Conservation (phyloP, 2,888 invertebrate species). For the Plagodis pulveraria region DNA sequence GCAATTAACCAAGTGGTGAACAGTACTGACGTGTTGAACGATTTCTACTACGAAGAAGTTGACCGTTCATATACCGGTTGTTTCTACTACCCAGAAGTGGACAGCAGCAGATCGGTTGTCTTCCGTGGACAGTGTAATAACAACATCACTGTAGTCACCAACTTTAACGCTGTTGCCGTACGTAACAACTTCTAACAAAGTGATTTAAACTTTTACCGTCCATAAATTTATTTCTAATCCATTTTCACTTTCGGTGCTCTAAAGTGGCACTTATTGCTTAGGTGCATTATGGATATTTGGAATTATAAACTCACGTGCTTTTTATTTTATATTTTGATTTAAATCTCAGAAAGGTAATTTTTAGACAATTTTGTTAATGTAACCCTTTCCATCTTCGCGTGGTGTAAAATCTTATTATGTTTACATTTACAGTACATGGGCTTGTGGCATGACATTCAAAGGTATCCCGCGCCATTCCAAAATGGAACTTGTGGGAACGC, state of each 20-base stretch:
- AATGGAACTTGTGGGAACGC: slow-evolving; percentile 62
- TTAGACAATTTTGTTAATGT: background rate
- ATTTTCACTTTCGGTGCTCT: no score
- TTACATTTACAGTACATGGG: slow-evolving; percentile 51
- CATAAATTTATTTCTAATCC: no score
- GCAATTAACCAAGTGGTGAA: slow-evolving; percentile 38
- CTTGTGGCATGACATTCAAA: slow-evolving; percentile 61
- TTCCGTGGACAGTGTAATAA: slow-evolving; percentile 56
- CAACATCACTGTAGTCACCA: slow-evolving; percentile 55
- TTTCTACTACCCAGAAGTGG: slow-evolving; percentile 51
- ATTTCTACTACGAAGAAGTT: slow-evolving; percentile 45
- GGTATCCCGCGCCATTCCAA: slow-evolving; percentile 59
- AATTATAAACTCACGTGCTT: background rate
- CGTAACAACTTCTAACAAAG: slow-evolving; percentile 28
- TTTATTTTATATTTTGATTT: background rate
- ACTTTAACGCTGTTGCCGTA: slow-evolving; percentile 49
- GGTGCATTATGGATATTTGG: no score
- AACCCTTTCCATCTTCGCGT: background rate
- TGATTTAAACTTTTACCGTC: no score
- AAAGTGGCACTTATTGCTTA: no score
- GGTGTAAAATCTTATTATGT: background rate
- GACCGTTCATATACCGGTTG: slow-evolving; percentile 48
- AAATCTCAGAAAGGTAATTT: background rate
- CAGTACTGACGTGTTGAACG: slow-evolving; percentile 42
- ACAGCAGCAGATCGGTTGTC: slow-evolving; percentile 34